Evolutionary conservation across 2,888 invertebrate genomes (phyloP).

Genomic region (Ashinkailepas kermadecensis): DNA sequence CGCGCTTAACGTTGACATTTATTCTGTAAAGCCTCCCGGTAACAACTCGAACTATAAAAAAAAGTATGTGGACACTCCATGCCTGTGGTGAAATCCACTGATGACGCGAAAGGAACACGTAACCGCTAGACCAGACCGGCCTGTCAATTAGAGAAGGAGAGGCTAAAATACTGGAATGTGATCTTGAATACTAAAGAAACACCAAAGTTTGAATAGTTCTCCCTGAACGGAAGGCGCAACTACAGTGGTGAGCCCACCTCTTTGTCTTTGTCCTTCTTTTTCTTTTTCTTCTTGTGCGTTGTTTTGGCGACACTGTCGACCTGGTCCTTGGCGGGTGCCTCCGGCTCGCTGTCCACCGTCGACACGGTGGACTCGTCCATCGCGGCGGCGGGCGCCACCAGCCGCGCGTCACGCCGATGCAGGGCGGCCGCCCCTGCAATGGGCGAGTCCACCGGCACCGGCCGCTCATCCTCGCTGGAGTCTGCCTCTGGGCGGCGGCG

Average conservation of each 20-base stretch:
- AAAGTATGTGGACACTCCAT: no score
- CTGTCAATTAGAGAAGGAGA: no score
- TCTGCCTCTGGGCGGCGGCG: not conserved
- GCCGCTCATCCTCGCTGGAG: constrained; percentile 9
- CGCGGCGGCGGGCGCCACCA: not conserved
- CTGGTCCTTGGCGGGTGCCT: constrained; percentile 25
- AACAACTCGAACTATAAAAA: no score
- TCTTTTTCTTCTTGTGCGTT: constrained; percentile 31
- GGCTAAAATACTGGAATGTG: no score
- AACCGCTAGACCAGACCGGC: no score
- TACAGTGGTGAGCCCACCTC: constrained; percentile 21
- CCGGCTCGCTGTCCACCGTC: constrained; percentile 24
- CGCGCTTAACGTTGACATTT: no score
- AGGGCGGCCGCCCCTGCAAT: not conserved
- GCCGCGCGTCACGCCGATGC: constrained; percentile 3
- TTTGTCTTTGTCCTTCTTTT: constrained; percentile 30
- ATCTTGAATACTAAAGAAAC: no score
- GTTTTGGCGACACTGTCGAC: constrained; percentile 27
- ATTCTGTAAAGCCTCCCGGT: no score
- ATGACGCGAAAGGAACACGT: no score
- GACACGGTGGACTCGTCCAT: not conserved
- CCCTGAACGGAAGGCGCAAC: no score
- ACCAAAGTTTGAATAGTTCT: no score
- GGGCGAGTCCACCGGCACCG: not conserved
- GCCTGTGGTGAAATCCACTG: no score